Base-by-base conservation (phyloP, 2,113 vertebrate species). In the Xenopus laevis region DNA sequence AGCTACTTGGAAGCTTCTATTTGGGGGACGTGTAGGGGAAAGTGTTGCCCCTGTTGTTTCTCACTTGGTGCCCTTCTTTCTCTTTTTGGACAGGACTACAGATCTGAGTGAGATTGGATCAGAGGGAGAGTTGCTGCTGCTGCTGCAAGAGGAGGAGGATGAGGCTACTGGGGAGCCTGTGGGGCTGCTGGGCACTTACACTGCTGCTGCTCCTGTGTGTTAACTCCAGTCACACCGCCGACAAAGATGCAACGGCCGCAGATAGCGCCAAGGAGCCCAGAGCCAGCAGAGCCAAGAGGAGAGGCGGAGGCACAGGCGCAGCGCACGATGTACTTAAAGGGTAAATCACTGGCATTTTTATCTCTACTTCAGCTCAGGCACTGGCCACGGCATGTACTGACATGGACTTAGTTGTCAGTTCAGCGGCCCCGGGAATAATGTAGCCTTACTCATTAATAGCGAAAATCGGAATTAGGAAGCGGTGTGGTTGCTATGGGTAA, bases 271-370 rank as follows among this genome's bases (percentile, higher is more conserved):
- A 87, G 83, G 93, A 94, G 81, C 87, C 86, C 81, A 84, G 92
- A 83, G 88, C 92, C 83, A 95, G 85, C 88, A 88, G 96, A 84
- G 89, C 95, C 79, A 98, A 97, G 89, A 89, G 96, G 85, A 88
- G 93, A 84, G 95, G 93, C 66, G 81, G 81, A 65, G 88, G 85
- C 0, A 71, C 86, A 57, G 88, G 94, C 50, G 88, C 86, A 65
- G 89, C 88, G 71, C 91, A 95, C 78, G 95, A 98, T 74, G 91
- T 92, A 21, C 95, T 98, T 21, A 95, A 95, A 89, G 96, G 96
- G 96, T 98, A 94, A 90, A 46, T 33, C 13, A 65, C 20, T 40
- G 33, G 33, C 33, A 40, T 40, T n/a, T n/a, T n/a, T 40, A 40
- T 40, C 33, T 40, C 6, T 40, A 40, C 33, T 40, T 40, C 2